phyloP scores from a whole-genome alignment of 2,797 vertebrate species.

The Enteromius treurensis region DNA sequence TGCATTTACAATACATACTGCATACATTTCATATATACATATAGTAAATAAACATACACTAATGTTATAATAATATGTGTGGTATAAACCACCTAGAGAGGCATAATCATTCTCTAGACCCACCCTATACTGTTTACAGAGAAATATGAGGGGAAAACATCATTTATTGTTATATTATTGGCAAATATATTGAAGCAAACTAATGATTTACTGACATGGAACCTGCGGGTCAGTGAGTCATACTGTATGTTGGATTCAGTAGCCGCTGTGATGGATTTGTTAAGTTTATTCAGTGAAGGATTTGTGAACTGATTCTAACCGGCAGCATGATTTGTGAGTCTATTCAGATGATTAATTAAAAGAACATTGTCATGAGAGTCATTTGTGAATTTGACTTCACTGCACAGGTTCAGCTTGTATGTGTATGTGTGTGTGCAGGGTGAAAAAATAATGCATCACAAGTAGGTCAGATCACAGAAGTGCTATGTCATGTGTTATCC shows the following conservation, averaged over 20 bases:
- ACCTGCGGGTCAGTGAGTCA: slow-evolving; percentile 15
- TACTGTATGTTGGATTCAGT: slow-evolving; percentile 12
- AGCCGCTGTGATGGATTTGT: neutral
- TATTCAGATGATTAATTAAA: neutral
- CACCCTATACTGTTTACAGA: neutral
- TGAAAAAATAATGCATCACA: neutral
- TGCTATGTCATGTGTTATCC: neutral
- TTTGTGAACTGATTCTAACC: neutral
- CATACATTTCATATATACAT: neutral
- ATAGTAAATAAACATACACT: neutral
- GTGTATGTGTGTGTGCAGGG: neutral
- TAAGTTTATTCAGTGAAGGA: neutral
- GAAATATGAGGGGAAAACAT: neutral
- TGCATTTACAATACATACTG: neutral
- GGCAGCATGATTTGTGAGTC: neutral
- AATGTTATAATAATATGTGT: neutral
- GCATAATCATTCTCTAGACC: neutral
- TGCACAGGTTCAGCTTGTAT: neutral
- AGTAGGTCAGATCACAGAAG: neutral
- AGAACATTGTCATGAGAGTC: neutral
- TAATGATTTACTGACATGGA: slow-evolving; percentile 13
- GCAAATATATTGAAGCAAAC: neutral
- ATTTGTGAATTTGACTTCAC: neutral
- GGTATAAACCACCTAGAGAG: neutral
- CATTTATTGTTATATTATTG: slow-evolving; percentile 5